A percentile compares a stretch with the other conserved stretches of the same genome.
phyloP scores from a whole-genome alignment of 1,140 invertebrate genomes.

The Diploscapter pachys region DNA sequence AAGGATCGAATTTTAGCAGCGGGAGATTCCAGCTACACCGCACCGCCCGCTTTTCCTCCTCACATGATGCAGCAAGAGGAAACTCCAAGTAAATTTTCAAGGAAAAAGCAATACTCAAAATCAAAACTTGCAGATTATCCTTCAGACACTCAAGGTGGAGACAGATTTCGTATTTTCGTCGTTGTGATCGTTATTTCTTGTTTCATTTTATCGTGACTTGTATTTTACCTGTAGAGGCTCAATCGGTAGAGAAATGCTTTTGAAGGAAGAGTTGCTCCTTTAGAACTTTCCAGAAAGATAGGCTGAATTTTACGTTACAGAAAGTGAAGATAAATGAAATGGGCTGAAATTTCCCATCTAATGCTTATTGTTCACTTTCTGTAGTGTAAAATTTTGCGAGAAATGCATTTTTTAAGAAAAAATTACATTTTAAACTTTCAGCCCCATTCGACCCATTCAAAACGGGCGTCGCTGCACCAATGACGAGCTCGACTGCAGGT shows the following conservation, averaged over 20 bases:
- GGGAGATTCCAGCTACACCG: constrained; percentile 44
- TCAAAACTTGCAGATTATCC: constrained; percentile 18
- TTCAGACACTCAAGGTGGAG: constrained; percentile 3
- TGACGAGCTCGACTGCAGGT: neutral
- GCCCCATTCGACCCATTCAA: constrained; percentile 19
- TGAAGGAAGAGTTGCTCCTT: too few species aligned
- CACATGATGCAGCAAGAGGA: constrained; percentile 27
- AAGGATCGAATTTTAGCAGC: constrained; percentile 35
- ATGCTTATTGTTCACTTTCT: constrained; percentile 11
- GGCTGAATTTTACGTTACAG: too few species aligned
- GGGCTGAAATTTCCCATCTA: too few species aligned
- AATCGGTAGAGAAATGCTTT: too few species aligned
- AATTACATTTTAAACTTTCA: constrained; percentile 12
- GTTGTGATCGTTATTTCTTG: constrained; percentile 3
- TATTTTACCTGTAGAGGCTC: neutral
- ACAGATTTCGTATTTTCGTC: constrained; percentile 2
- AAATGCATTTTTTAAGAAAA: constrained; percentile 2
- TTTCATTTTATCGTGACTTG: constrained; percentile 19
- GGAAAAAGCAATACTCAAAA: constrained; percentile 20
- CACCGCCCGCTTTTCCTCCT: constrained; percentile 39
- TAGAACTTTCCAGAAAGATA: too few species aligned
- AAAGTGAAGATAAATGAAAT: too few species aligned
- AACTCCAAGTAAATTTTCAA: constrained; percentile 15
- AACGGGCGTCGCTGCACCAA: neutral
- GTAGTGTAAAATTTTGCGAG: constrained; percentile 4